Evolutionary conservation across 2,797 vertebrate species (phyloP).

Genomic region (Sarcoramphus papa): DNA sequence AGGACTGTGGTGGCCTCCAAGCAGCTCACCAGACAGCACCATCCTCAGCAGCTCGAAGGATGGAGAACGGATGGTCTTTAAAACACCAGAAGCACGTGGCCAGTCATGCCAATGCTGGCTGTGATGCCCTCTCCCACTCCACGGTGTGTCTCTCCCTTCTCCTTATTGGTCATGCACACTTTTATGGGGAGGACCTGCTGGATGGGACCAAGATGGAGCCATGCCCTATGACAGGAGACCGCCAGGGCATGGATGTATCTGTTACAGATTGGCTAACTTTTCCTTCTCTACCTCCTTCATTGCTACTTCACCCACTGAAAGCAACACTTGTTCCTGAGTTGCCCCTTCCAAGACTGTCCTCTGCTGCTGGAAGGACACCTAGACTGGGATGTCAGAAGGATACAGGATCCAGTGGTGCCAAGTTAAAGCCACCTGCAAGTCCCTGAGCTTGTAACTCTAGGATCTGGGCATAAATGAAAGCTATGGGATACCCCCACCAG

Average conservation of each 20-base stretch:
- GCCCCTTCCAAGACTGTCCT: background rate
- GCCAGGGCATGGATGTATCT: too few species aligned
- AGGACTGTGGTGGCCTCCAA: background rate
- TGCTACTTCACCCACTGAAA: background rate
- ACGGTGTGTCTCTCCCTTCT: background rate
- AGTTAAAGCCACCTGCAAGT: background rate
- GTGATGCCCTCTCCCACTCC: background rate
- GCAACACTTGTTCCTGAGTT: accelerated
- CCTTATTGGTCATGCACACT: background rate
- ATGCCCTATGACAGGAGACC: background rate
- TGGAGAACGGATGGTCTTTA: background rate
- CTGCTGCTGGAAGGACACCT: background rate
- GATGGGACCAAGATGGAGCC: background rate
- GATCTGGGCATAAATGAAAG: background rate
- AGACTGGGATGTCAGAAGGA: background rate
- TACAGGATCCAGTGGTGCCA: background rate
- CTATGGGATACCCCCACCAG: background rate
- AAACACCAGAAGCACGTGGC: background rate
- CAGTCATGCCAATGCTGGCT: accelerated
- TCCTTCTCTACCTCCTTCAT: background rate
- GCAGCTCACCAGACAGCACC: background rate
- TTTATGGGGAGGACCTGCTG: background rate
- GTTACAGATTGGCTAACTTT: background rate
- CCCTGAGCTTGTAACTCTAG: background rate
- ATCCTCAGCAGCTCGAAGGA: background rate